Percentiles rank a stretch among this genome's conserved stretches.
Evolutionary conservation across 2,113 vertebrate genomes (phyloP).

Genomic region (Pao palembangensis): DNA sequence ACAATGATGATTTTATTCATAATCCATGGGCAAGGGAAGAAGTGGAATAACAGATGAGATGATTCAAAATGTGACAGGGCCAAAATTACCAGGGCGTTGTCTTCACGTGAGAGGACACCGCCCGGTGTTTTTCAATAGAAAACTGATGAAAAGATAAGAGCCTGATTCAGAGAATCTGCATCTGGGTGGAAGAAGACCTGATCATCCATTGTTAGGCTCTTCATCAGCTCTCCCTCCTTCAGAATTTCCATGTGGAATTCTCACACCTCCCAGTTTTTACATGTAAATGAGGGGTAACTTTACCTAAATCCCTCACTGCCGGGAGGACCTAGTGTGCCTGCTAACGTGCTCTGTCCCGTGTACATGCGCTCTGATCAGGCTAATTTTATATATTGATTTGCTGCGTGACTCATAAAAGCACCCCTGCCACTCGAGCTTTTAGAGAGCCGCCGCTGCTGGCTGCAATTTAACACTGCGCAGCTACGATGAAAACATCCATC

Average conservation of each 20-base stretch:
- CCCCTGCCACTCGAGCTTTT: no score
- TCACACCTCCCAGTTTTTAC: no score
- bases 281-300: not conserved
- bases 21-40: constrained; percentile 48
- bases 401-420: no score
- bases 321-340: no score
- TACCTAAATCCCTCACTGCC: not conserved
- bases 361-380: no score
- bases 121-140: not conserved
- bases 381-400: no score
- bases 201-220: constrained; percentile 15
- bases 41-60: constrained; percentile 57
- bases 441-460: no score
- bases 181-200: constrained; percentile 5
- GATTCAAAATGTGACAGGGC: constrained; percentile 29
- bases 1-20: constrained; percentile 73
- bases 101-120: constrained; percentile 25
- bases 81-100: constrained; percentile 18
- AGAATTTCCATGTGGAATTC: not conserved
- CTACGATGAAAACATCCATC: no score
- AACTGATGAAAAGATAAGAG: no score
- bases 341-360: no score
- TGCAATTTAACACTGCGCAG: no score
- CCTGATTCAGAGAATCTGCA: constrained; percentile 5
- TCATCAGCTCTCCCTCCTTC: constrained; percentile 17